Evolutionary conservation across 1,140 invertebrate genomes (phyloP).

Genomic region (Philaenus spumarius): DNA sequence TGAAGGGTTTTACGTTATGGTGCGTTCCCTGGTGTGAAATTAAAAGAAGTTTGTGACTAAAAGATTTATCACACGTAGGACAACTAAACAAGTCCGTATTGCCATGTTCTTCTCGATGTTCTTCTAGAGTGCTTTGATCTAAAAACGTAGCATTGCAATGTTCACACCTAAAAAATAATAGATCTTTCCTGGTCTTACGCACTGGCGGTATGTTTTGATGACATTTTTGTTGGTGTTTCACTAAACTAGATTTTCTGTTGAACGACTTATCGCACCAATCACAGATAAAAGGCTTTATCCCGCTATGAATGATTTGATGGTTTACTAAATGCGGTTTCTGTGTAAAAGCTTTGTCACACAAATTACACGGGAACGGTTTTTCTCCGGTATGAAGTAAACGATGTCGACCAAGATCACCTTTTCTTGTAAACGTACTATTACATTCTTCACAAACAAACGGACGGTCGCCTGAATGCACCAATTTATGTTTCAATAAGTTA

Average conservation of each 20-base stretch:
- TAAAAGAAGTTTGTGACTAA: no score
- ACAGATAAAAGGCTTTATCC: slow-evolving; percentile 52
- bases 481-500: slow-evolving; percentile 27
- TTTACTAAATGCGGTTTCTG: slow-evolving; percentile 31
- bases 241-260: slow-evolving; percentile 27
- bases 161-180: no score
- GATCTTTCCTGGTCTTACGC: no score
- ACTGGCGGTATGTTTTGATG: no score
- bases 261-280: slow-evolving; percentile 43
- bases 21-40: no score
- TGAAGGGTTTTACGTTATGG: no score
- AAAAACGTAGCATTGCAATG: no score
- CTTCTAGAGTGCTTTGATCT: no score
- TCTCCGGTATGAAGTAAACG: slow-evolving; percentile 48
- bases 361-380: slow-evolving; percentile 53
- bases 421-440: slow-evolving; percentile 45
- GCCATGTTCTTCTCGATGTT: no score
- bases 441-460: slow-evolving; percentile 39
- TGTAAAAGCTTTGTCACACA: slow-evolving; percentile 51
- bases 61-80: no score
- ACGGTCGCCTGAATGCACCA: slow-evolving; percentile 39
- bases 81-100: no score
- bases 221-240: slow-evolving; percentile 24
- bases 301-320: slow-evolving; percentile 47
- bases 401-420: slow-evolving; percentile 44